phyloP scores from a whole-genome alignment of 2,888 invertebrate species.

The Trichopoda pennipes region DNA sequence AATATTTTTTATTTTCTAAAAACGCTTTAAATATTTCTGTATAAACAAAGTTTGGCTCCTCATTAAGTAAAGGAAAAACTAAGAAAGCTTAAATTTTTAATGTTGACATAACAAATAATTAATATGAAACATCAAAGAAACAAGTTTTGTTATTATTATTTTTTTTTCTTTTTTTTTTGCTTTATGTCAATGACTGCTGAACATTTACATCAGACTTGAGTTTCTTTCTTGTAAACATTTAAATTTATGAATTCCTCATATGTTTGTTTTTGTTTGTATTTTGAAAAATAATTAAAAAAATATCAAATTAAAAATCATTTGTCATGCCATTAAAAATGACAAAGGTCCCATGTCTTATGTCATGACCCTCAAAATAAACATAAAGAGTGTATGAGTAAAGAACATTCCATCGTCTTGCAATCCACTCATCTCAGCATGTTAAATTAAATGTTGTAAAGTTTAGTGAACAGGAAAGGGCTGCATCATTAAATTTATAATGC shows the following conservation, averaged over 20 bases:
- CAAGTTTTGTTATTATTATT: constrained; percentile 4
- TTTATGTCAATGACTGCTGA: constrained; percentile 21
- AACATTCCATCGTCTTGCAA: not conserved
- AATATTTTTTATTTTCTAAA: constrained; percentile 3
- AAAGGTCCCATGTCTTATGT: constrained; percentile 55
- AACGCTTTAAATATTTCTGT: constrained; percentile 30
- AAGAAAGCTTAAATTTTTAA: constrained; percentile 40
- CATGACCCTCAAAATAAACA: constrained; percentile 56
- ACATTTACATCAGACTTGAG: not conserved
- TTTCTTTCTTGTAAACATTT: constrained; percentile 7
- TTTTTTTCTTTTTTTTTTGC: not conserved
- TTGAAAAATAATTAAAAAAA: constrained; percentile 43
- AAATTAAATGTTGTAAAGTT: constrained; percentile 19
- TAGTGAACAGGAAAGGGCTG: constrained; percentile 37
- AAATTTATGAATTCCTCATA: constrained; percentile 30
- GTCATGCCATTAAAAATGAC: constrained; percentile 55
- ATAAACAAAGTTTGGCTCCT: constrained; percentile 3
- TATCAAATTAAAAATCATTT: constrained; percentile 62
- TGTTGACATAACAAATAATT: constrained; percentile 66
- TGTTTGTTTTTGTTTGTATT: not conserved
- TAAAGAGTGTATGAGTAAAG: not conserved
- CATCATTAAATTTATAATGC: constrained; percentile 50
- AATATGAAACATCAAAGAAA: constrained; percentile 62
- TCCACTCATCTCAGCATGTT: not conserved
- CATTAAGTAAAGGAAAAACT: not conserved